These are phyloP conservation scores for Rattus rattus DNA, from an alignment of 2,113 vertebrate genomes.

Conservation along the genomic window DNA sequence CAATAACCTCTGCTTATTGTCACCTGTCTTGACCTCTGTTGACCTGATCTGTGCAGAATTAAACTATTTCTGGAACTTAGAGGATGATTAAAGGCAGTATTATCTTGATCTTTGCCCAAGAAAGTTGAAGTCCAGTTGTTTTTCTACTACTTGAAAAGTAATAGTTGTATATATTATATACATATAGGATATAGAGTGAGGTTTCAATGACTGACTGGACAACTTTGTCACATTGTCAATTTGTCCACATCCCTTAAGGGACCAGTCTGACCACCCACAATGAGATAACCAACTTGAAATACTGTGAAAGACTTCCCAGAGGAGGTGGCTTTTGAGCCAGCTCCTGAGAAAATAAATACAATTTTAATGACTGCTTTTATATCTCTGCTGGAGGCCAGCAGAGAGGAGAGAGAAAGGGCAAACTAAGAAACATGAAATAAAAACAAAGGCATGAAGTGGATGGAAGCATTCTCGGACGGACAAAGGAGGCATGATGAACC, in stretches of 20 bases:
- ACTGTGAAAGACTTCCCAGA: not conserved
- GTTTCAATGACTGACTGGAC: not conserved
- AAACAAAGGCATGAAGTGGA: conserved; percentile 13
- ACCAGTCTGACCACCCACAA: not conserved
- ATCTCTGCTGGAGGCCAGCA: conserved; percentile 22
- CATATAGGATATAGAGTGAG: not conserved
- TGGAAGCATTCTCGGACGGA: not conserved
- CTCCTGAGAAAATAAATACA: conserved; percentile 56
- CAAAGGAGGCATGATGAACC: not conserved
- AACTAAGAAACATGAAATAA: not conserved
- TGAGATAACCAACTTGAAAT: conserved; percentile 34
- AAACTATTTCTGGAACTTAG: conserved; percentile 13
- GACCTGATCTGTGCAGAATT: not conserved
- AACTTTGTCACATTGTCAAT: not conserved
- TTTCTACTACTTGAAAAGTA: not conserved
- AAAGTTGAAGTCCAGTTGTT: not conserved
- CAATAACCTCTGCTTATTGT: no score
- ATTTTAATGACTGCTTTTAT: conserved; percentile 36
- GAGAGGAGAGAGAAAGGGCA: not conserved
- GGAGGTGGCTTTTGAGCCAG: conserved; percentile 8
- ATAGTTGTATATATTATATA: not conserved
- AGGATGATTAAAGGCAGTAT: not conserved
- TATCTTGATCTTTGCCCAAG: not conserved
- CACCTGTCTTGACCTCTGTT: not conserved
- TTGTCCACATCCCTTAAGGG: not conserved